Base-by-base conservation (phyloP, 2,797 vertebrate genomes). In the Phoeniculus purpureus region DNA sequence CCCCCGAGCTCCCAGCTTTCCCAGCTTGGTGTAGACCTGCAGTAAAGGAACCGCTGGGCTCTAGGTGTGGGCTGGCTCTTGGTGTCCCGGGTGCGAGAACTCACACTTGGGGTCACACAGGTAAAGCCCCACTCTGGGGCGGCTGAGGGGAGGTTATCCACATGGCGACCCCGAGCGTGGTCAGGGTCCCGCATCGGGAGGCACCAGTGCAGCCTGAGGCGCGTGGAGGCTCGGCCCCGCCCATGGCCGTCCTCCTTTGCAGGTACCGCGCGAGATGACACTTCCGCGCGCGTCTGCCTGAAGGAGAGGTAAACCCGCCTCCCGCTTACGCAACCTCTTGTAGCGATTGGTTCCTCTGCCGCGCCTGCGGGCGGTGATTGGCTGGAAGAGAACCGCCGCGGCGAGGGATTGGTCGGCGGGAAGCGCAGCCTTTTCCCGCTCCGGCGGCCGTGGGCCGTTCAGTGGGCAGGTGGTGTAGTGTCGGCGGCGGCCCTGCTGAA, bases 281-380 rank as follows among this genome's bases (percentile, higher is more conserved):
- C 7, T 18, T 3, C 10, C 1, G 3, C 5, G 26, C 8, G 3
- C 8, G 15, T 15, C 5, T 3, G 2, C 25, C 43, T 14, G 17
- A 3, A 6, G 6, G 8, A 2, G 1, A 34, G 4, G 23, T 3
- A 48, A 31, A 0, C 40, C 51, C 66, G 2, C 86, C 72, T 64
- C 29, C 56, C 17, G 4, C 9, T 13, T 25, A 43, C 4, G 2
- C 27, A 14, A 1, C 1, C 37, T 37, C 29, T 34, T 8, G 2
- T 18, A 34, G 43, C 55, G 74, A 90, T 87, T 93, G 84, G 80
- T 3, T n/a, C 6, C 3, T 16, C 0, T 6, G 12, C 3, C 2
- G 5, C 8, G 0, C 5, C 51, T 6, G 5, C 25, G 34, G 16
- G 14, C 22, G 3, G 12, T 29, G 73, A 90, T 92, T 92, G 84